Base-by-base conservation (phyloP, 2,797 vertebrate species). In the Rhinogobio ventralis region DNA sequence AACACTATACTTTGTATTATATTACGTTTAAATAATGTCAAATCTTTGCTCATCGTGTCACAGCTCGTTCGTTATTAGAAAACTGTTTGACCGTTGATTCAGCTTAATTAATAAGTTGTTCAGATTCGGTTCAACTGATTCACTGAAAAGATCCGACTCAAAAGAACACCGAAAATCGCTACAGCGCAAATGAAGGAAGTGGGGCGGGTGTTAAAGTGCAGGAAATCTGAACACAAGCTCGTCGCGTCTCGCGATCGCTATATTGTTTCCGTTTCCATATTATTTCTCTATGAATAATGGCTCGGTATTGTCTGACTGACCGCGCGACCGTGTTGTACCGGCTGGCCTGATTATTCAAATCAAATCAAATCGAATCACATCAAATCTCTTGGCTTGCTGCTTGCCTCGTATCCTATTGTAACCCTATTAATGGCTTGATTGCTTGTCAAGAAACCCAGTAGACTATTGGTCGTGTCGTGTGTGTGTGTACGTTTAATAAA, bases 151-250 rank as follows among this genome's bases (percentile, higher is more conserved):
- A 57, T 71, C 33, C 67, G 79, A 71, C 5, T 80, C 62, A 10
- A 69, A 51, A 7, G 62, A 68, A 51, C 28, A 13, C 57, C 4
- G 11, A 23, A n/a, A n/a, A 79, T 33, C n/a, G 75, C 13, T 33
- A 53, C 46, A 74, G 9, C 8, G 36, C 36, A 76, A n/a, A 83
- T 55, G 19, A 20, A 86, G 57, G 60, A 78, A 79, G 81, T 74
- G 46, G 45, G 84, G 42, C 69, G 77, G 39, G 46, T 25, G 60
- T 81, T 42, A 1, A 82, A 82, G 68, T 13, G 62, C 45, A 75
- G 82, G 62, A 71, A 78, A 62, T 78, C 13, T 42, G 17, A 57
- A 83, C 74, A 13, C 36, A 60, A 82, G 25, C 53, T 45, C 28
- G 19, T 75, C 49, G 7, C 2, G 25, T 46, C 8, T 20, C 46